These are phyloP conservation scores for Megalurothrips usitatus DNA, from an alignment of 2,888 invertebrate species.

Conservation along the genomic window DNA sequence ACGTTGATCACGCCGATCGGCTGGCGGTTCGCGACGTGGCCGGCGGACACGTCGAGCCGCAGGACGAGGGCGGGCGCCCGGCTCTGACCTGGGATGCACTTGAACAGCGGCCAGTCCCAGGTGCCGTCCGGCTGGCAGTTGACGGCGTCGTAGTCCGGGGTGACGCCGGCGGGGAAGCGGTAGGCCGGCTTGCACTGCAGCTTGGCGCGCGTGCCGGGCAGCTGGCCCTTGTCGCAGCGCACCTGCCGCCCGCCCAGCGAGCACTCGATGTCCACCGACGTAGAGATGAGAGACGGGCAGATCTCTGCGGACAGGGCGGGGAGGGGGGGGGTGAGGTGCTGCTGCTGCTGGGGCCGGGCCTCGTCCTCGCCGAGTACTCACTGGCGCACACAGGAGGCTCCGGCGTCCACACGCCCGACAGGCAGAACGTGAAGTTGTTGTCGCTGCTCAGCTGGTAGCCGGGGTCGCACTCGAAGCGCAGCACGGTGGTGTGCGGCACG, in stretches of 20 bases:
- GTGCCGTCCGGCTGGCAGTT: slow-evolving; percentile 39
- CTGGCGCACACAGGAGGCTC: slow-evolving; percentile 38
- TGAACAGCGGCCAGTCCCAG: slow-evolving; percentile 40
- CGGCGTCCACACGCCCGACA: slow-evolving; percentile 39
- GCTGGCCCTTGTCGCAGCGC: slow-evolving; percentile 39
- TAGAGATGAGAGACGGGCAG: slow-evolving; percentile 39
- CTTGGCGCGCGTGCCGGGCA: slow-evolving; percentile 40
- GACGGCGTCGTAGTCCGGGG: slow-evolving; percentile 41
- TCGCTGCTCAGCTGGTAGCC: slow-evolving; percentile 41
- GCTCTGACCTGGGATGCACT: slow-evolving; percentile 40
- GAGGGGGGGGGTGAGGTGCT: no score
- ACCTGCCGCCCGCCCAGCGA: slow-evolving; percentile 37
- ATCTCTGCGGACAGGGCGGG: slow-evolving; percentile 37
- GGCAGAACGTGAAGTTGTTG: slow-evolving; percentile 39
- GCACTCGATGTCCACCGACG: slow-evolving; percentile 40
- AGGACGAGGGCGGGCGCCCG: background rate
- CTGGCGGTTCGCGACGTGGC: no score
- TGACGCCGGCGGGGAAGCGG: slow-evolving; percentile 40
- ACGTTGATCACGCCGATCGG: no score
- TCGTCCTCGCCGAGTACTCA: slow-evolving; percentile 28
- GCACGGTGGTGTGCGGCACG: slow-evolving; percentile 39
- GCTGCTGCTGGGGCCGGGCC: no score
- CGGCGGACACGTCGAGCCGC: background rate
- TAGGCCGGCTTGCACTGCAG: slow-evolving; percentile 41
- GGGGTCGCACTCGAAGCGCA: slow-evolving; percentile 41